phyloP scores from a whole-genome alignment of 2,113 vertebrate species.

The Spermophilus dauricus region DNA sequence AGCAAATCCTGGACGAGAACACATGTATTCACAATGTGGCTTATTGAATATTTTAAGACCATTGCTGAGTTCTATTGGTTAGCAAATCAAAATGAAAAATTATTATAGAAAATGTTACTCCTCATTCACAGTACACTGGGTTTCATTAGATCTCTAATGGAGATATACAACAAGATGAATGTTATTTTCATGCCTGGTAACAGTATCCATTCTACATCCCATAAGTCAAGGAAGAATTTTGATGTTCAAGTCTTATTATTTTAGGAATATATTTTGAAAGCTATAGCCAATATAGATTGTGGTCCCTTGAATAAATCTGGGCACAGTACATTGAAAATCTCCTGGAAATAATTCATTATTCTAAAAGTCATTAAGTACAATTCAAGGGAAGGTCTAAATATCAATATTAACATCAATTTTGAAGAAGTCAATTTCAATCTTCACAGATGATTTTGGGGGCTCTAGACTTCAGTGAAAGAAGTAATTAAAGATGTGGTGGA shows the following conservation, averaged over 20 bases:
- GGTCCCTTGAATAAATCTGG: background rate
- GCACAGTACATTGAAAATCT: background rate
- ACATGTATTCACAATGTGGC: background rate
- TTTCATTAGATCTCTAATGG: background rate
- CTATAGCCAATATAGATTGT: background rate
- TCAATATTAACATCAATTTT: background rate
- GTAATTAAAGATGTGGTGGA: background rate
- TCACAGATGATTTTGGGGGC: background rate
- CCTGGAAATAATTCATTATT: background rate
- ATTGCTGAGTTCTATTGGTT: background rate
- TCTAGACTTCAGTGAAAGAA: background rate
- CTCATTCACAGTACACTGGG: background rate
- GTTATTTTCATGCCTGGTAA: background rate
- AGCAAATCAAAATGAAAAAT: background rate
- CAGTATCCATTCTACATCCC: background rate
- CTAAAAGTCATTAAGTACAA: background rate
- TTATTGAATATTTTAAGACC: background rate
- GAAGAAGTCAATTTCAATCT: background rate
- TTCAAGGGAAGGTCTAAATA: background rate
- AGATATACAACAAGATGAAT: too few species aligned
- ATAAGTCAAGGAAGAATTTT: background rate
- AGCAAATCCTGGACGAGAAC: too few species aligned
- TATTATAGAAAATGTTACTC: background rate
- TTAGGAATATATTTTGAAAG: background rate
- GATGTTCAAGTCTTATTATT: too few species aligned